Base-by-base conservation (phyloP, 2,113 vertebrate genomes). In the Aix galericulata region DNA sequence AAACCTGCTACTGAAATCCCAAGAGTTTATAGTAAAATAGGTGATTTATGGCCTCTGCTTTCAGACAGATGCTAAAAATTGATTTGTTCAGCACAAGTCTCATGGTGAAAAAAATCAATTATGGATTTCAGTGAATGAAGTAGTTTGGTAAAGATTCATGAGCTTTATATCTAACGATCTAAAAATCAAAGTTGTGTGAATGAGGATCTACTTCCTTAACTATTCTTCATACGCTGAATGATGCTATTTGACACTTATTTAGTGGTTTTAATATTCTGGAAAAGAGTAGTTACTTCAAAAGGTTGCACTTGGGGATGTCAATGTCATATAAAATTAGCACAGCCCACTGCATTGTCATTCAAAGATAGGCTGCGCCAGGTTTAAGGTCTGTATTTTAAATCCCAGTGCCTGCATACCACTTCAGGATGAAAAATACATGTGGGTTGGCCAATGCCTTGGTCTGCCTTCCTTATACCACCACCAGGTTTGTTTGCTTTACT, bases 61-160 rank as follows among this genome's bases (percentile, higher is more conserved):
- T 86, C n/a, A 90, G 60, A 74, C 14, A 90, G 67, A 74, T 84
- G 64, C 22, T 84, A 81, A 93, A 89, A 91, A 93, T 81, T 73
- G 50, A 88, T 95, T 89, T 88, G 64, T 59, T 83, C 76, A 90
- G 55, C n/a, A 58, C 59, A 91, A 94, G 14, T 52, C 76, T 81
- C 46, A 62, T 1, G 0, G 29, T 42, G 34, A 53, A 52, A 59
- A 90, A 90, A 72, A 86, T 72, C 69, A 72, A 9, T 82, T 85
- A 55, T 42, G 16, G 27, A 42, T 93, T 91, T 83, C 69, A 78
- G 60, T 75, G 73, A 88, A 92, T 72, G 14, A 84, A 92, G 68
- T 6, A 81, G n/a, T 71, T 92, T 91, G 73, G 36, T 88, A 83
- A 81, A 93, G 73, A 89, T 75, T 86, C 66, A 71, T 38, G 26